Evolutionary conservation across 1,140 invertebrate genomes (phyloP).

Genomic region (Rhyzopertha dominica): DNA sequence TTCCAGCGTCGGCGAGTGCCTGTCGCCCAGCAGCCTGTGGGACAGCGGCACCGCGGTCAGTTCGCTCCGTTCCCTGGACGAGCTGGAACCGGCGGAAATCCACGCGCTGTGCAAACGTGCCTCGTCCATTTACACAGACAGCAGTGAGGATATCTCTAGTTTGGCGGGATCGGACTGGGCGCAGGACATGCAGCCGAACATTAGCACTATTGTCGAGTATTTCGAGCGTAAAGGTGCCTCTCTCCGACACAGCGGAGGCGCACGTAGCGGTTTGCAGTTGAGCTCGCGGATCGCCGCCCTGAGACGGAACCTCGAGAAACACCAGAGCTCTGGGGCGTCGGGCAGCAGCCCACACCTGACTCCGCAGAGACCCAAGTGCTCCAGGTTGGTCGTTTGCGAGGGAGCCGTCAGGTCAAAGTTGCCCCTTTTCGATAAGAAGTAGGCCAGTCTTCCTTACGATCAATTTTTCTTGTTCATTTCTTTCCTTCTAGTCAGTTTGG

Average conservation of each 20-base stretch:
- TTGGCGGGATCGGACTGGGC: constrained; percentile 69
- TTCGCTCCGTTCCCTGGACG: constrained; percentile 57
- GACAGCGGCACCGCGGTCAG: constrained; percentile 47
- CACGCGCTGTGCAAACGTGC: constrained; percentile 59
- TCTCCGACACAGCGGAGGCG: constrained; percentile 32
- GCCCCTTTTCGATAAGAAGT: constrained; percentile 78
- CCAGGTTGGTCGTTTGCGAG: constrained; percentile 67
- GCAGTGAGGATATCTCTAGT: constrained; percentile 78
- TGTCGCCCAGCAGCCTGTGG: constrained; percentile 45
- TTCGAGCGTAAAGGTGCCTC: constrained; percentile 68
- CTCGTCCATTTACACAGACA: constrained; percentile 80
- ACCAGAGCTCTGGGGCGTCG: constrained; percentile 21
- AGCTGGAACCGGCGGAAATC: constrained; percentile 51
- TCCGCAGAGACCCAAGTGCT: constrained; percentile 36
- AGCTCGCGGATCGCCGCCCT: constrained; percentile 37
- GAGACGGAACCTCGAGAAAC: constrained; percentile 35
- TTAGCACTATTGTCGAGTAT: constrained; percentile 82
- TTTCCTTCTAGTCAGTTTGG: neutral
- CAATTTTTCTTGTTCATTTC: too few relatives aligned
- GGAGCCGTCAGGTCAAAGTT: constrained; percentile 78
- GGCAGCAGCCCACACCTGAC: constrained; percentile 37
- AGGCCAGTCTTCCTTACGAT: constrained; percentile 25
- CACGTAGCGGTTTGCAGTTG: constrained; percentile 29
- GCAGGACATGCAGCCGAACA: constrained; percentile 58
- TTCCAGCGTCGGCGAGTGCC: constrained; percentile 56